Evolutionary conservation across 2,888 invertebrate genomes (phyloP), one percentile per base, ranked within the genome.

Genomic region (Amphipoea oculea): DNA sequence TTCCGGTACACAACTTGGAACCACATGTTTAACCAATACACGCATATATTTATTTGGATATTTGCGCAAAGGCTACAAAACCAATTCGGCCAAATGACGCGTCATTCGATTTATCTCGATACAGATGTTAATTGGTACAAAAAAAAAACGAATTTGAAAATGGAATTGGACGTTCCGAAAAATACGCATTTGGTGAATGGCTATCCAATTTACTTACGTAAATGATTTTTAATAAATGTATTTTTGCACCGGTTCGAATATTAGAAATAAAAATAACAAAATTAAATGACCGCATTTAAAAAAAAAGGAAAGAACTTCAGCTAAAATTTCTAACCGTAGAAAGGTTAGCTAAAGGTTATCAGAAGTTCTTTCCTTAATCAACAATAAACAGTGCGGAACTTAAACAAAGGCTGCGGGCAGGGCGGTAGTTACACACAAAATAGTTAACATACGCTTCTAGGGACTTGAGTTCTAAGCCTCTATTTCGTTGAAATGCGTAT

Each of bases 91-190:
- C 77, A 89, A 88, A 88, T 89, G 83, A 79, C 81, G 78, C 78
- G 85, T 89, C 88, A 82, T 85, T 87, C 89, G 85, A 87, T 89
- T 87, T 88, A 89, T 89, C 57, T 80, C 76, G 79, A 85, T 87
- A 87, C 89, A 85, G 73, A 89, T 87, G 83, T 87, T 89, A 89
- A 88, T 88, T 85, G 89, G 78, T 73, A 83, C 45, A 79, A 81
- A 89, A 86, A 73, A 85, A 89, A 82, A 85, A 0, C 76, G 83
- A 83, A 81, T 89, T 87, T 82, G 54, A 83, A 36, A 85, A 83
- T 85, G 76, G 73, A 81, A 85, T 76, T 42, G 72, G 51, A 76
- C 60, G 48, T 77, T 17, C 67, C 63, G 42, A 83, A 79, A 88
- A 89, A 80, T 73, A 23, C 62, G 66, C 54, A 87, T 84, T 84